Conservation (phyloP, 2,888 invertebrate genomes). For the Scelioninae gen. 1 region DNA sequence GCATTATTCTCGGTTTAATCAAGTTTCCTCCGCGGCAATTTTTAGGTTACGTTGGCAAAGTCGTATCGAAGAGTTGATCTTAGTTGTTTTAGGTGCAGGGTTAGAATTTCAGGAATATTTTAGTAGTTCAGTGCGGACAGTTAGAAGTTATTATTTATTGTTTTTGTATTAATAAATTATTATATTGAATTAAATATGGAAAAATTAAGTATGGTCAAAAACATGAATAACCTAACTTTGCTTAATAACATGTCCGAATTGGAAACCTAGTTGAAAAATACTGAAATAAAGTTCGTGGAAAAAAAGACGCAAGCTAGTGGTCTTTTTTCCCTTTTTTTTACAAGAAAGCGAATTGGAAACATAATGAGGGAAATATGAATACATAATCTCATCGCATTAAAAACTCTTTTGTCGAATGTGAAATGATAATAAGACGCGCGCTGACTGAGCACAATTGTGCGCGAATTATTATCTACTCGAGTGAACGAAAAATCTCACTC, state of each 20-base stretch:
- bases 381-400: slow-evolving; percentile 40
- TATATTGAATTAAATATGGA: too few relatives aligned
- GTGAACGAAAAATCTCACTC: slow-evolving; percentile 80
- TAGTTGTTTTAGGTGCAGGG: too few relatives aligned
- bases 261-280: not conserved
- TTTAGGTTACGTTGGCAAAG: not conserved
- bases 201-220: too few relatives aligned
- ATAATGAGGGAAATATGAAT: slow-evolving; percentile 31
- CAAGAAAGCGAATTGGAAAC: slow-evolving; percentile 1
- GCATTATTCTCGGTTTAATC: not conserved
- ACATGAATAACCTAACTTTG: too few relatives aligned
- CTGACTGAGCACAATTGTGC: slow-evolving; percentile 48
- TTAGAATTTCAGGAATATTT: too few relatives aligned
- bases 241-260: too few relatives aligned
- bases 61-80: too few relatives aligned
- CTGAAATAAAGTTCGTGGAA: not conserved
- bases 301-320: not conserved
- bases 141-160: too few relatives aligned
- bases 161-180: too few relatives aligned
- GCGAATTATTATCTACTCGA: slow-evolving; percentile 78
- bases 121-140: too few relatives aligned
- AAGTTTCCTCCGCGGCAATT: not conserved
- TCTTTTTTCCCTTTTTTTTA: not conserved
- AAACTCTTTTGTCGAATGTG: slow-evolving; percentile 31
- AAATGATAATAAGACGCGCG: slow-evolving; percentile 42